A percentile compares a stretch with the other conserved stretches of the same genome.
phyloP scores from a whole-genome alignment of 2,113 vertebrate species.

The Redunca redunca region DNA sequence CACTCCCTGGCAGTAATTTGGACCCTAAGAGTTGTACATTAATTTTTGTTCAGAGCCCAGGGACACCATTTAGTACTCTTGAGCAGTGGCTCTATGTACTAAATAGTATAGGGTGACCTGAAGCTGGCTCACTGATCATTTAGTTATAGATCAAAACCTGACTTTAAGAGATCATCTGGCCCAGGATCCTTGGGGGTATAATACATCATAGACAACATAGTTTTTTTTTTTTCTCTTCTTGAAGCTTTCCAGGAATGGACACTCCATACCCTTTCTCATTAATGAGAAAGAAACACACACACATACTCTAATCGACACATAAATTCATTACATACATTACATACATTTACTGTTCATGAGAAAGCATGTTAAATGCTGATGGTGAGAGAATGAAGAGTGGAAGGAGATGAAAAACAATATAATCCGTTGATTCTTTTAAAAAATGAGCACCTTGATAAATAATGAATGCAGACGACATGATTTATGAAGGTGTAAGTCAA shows the following conservation, averaged over 20 bases:
- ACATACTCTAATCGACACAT: background rate
- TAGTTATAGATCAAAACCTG: conserved; percentile 23
- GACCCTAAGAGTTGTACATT: background rate
- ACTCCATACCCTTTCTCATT: background rate
- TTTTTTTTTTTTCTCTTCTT: background rate
- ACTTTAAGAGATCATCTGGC: background rate
- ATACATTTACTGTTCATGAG: background rate
- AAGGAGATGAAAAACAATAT: background rate
- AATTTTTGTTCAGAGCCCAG: conserved; percentile 17
- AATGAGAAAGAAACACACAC: background rate
- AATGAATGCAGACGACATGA: background rate
- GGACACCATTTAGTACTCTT: background rate
- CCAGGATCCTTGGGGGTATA: background rate
- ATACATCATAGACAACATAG: background rate
- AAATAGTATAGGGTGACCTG: background rate
- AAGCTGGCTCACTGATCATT: background rate
- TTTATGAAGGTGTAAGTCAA: background rate
- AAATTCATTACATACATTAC: background rate
- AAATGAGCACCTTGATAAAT: background rate
- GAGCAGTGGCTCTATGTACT: background rate
- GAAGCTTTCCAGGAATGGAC: background rate
- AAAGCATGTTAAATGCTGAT: background rate
- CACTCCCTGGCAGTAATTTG: conserved; percentile 16
- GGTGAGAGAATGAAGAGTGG: background rate
- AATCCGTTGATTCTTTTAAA: background rate